Evolutionary conservation across 2,888 invertebrate species (phyloP).

Genomic region (Sarcophaga subvicina): DNA sequence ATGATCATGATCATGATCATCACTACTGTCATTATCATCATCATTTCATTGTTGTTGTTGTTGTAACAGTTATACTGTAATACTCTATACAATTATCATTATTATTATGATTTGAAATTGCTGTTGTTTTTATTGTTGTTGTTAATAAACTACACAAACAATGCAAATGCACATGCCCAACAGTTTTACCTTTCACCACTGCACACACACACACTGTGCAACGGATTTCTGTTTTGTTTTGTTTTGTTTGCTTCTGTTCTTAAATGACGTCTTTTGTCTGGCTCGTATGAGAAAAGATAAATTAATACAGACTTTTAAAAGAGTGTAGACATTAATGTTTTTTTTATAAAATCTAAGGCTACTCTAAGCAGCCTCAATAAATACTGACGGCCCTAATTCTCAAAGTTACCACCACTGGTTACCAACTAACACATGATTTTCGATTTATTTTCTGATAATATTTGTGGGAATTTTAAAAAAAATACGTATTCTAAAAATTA

Average conservation of each 20-base stretch:
- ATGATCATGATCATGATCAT: background rate
- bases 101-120: conserved; percentile 45
- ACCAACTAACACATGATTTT: no score
- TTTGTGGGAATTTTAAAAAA: no score
- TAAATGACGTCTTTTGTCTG: conserved; percentile 27
- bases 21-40: background rate
- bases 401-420: no score
- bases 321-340: background rate
- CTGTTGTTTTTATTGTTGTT: conserved; percentile 69
- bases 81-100: conserved; percentile 31
- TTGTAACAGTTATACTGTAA: conserved; percentile 48
- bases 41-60: background rate
- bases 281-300: conserved; percentile 16
- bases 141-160: conserved; percentile 58
- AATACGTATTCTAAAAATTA: no score
- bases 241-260: no score
- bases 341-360: no score
- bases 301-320: background rate
- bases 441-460: no score
- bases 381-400: no score
- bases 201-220: background rate
- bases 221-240: background rate
- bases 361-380: no score
- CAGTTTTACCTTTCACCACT: conserved; percentile 67
- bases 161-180: conserved; percentile 65